Percentiles rank a stretch among this genome's conserved stretches.
phyloP scores from a whole-genome alignment of 1,140 invertebrate species.

The Drosophila repleta region DNA sequence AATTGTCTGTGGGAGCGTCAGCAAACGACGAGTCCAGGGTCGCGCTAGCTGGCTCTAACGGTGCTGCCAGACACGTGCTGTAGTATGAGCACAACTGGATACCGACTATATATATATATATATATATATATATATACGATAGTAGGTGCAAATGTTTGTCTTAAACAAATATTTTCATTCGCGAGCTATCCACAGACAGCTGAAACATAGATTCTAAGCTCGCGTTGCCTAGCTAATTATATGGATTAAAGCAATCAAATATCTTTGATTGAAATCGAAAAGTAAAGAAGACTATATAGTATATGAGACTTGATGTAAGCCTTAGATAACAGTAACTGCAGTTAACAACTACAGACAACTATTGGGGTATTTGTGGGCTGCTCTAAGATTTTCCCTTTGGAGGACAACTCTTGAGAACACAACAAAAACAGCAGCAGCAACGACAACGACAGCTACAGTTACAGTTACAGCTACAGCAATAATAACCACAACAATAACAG shows the following conservation, averaged over 20 bases:
- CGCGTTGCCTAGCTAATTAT: not conserved
- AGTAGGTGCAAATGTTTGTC: not conserved
- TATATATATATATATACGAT: not conserved
- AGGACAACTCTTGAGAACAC: constrained; percentile 59
- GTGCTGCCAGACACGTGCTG: constrained; percentile 48
- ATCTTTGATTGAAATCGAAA: no score
- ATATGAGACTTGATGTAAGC: no score
- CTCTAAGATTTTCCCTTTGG: no score
- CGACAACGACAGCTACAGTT: not conserved
- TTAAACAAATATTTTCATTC: no score
- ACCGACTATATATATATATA: constrained; percentile 19
- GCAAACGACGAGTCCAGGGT: constrained; percentile 1
- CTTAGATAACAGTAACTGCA: no score
- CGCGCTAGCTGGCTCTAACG: constrained; percentile 9
- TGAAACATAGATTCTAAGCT: no score
- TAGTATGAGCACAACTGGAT: constrained; percentile 29
- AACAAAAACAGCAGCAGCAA: constrained; percentile 12
- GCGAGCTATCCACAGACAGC: no score
- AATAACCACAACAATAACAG: constrained; percentile 36
- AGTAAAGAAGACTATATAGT: no score
- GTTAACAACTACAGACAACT: constrained; percentile 1
- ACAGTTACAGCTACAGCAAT: constrained; percentile 13
- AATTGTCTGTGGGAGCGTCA: constrained; percentile 50
- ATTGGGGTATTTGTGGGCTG: not conserved
- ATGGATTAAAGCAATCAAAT: no score